Evolutionary conservation across 2,888 invertebrate genomes (phyloP).

Genomic region (Alloplasta piceator): DNA sequence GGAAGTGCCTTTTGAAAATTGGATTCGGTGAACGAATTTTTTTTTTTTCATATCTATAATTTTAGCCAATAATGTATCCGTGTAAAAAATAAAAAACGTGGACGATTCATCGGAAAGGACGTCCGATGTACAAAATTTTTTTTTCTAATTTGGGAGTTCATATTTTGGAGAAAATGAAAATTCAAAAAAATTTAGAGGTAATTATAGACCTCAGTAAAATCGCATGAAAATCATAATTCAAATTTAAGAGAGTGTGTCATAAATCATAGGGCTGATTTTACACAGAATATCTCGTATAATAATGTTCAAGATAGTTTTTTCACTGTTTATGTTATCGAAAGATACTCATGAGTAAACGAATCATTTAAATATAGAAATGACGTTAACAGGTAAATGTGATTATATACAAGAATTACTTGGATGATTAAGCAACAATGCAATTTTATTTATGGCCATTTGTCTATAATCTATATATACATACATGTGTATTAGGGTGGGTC

Average conservation of each 20-base stretch:
- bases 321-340: not conserved
- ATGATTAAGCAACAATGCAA: conserved; percentile 44
- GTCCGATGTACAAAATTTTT: too few species aligned
- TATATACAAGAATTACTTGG: conserved; percentile 44
- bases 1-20: not conserved
- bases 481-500: too few species aligned
- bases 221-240: not conserved
- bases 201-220: not conserved
- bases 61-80: conserved; percentile 4
- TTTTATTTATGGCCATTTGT: conserved; percentile 43
- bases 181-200: too few species aligned
- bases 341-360: conserved; percentile 39
- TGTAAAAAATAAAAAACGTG: not conserved
- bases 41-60: not conserved
- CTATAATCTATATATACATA: conserved; percentile 5
- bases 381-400: conserved; percentile 56
- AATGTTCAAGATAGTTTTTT: not conserved
- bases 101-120: too few species aligned
- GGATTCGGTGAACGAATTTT: not conserved
- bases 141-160: not conserved
- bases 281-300: not conserved
- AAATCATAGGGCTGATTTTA: not conserved
- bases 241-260: too few species aligned
- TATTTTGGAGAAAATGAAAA: too few species aligned
- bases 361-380: conserved; percentile 60